These are phyloP conservation scores for Nesogale talazaci DNA, from an alignment of 2,113 vertebrate genomes.

Conservation along the genomic window DNA sequence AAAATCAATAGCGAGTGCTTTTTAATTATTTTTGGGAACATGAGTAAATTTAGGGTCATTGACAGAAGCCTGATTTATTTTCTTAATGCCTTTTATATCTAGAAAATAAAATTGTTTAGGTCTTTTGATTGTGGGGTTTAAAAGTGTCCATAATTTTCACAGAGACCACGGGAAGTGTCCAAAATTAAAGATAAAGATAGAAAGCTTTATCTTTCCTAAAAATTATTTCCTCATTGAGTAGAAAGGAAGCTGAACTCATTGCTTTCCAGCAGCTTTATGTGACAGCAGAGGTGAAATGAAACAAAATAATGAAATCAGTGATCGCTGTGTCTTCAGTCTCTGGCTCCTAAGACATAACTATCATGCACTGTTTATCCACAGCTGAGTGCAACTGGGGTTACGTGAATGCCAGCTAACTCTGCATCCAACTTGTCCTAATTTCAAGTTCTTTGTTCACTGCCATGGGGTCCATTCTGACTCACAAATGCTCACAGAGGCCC, in stretches of 20 bases:
- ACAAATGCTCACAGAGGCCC: no score
- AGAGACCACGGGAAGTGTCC: neutral
- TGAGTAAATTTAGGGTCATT: neutral
- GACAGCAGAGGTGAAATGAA: neutral
- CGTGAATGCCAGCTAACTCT: neutral
- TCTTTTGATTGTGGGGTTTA: neutral
- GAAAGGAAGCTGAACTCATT: neutral
- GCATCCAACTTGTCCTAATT: neutral
- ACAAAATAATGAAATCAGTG: neutral
- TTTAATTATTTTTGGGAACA: slow-evolving; percentile 12
- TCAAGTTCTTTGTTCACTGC: neutral
- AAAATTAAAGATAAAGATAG: neutral
- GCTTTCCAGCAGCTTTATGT: neutral
- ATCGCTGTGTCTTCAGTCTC: neutral
- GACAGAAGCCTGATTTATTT: neutral
- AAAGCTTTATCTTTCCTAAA: neutral
- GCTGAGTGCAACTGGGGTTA: neutral
- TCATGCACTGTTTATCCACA: neutral
- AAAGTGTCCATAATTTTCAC: neutral
- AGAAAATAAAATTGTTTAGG: neutral
- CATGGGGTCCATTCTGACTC: no score
- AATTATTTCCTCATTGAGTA: neutral
- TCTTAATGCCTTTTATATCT: neutral
- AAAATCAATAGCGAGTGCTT: neutral
- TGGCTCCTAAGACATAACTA: neutral